Evolutionary conservation across 1,140 invertebrate species (phyloP).

Genomic region (Sesamia nonagrioides): DNA sequence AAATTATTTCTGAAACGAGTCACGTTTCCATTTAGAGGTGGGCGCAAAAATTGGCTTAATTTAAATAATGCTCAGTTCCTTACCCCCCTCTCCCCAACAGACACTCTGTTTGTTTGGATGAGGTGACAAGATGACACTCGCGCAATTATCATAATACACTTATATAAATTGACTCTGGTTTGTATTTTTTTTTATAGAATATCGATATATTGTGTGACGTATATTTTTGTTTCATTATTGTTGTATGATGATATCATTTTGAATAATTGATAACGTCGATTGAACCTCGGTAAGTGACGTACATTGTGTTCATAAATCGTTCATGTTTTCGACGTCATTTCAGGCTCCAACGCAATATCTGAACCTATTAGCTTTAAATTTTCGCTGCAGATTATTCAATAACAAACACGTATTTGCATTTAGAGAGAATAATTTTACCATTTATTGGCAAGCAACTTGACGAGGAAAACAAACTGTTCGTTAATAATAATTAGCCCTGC

Average conservation of each 20-base stretch:
- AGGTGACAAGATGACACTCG: conserved; percentile 36
- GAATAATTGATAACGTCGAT: background rate
- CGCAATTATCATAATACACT: conserved; percentile 40
- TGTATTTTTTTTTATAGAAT: background rate
- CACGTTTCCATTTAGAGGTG: conserved; percentile 65
- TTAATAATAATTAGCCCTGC: too few species aligned
- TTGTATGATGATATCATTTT: background rate
- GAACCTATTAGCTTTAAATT: conserved; percentile 6
- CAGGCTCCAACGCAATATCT: background rate
- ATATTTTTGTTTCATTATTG: background rate
- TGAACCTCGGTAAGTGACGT: background rate
- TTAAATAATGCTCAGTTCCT: conserved; percentile 63
- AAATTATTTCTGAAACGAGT: conserved; percentile 74
- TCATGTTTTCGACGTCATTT: conserved; percentile 11
- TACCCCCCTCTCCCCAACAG: background rate
- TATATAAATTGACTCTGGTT: conserved; percentile 37
- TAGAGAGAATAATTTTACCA: conserved; percentile 34
- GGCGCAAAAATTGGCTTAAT: conserved; percentile 67
- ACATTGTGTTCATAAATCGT: conserved; percentile 25
- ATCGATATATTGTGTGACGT: background rate
- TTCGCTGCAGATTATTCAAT: conserved; percentile 23
- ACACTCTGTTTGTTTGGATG: conserved; percentile 36
- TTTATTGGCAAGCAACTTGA: conserved; percentile 31
- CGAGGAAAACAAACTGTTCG: background rate
- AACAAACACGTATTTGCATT: conserved; percentile 39